Evolutionary conservation across 2,113 vertebrate species (phyloP), one percentile per base, ranked within the genome.

Genomic region (Halichoeres trimaculatus): DNA sequence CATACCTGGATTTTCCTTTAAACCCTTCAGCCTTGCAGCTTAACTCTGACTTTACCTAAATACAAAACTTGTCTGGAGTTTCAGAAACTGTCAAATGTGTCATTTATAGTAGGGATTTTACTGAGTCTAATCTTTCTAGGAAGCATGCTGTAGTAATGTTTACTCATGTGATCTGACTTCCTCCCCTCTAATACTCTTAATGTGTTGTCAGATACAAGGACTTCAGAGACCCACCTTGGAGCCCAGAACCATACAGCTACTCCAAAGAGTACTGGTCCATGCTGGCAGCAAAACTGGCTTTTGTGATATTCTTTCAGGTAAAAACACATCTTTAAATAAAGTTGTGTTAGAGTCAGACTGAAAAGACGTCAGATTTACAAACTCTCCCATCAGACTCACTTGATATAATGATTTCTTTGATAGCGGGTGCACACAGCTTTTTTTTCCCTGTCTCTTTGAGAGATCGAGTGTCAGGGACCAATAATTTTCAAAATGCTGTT

Each of bases 251-350:
- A 0, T 99, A 99, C 13, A 96, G 98, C 55, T 96, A 97, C 78
- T 98, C 97, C 14, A 99, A 98, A 82, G 95, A 98, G 82, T 98
- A 99, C 92, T 99, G 98, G 98, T 95, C 96, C 0, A 89, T 99
- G 68, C 84, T 99, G 35, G 96, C 98, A 17, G 97, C 96, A 59
- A 95, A 96, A 38, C 90, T 99, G 91, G 96, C 95, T 19, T 99
- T 99, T 77, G 96, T 99, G 41, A 97, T 99, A 75, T 94, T 99
- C 12, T 99, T 99, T 78, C 98, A 99, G 96, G 98, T 99, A 91
- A 91, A 5, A 40, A 68, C 34, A 19, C 16, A 12, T 72, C 68
- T 57, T 17, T 14, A 61, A 52, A 16, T 24, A 17, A 45, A 23
- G 2, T 36, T 58, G 48, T 70, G n/a, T 62, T 55, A 43, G 52